Conservation (phyloP, 2,888 invertebrate species). For the Phrixothrix hirtus region DNA sequence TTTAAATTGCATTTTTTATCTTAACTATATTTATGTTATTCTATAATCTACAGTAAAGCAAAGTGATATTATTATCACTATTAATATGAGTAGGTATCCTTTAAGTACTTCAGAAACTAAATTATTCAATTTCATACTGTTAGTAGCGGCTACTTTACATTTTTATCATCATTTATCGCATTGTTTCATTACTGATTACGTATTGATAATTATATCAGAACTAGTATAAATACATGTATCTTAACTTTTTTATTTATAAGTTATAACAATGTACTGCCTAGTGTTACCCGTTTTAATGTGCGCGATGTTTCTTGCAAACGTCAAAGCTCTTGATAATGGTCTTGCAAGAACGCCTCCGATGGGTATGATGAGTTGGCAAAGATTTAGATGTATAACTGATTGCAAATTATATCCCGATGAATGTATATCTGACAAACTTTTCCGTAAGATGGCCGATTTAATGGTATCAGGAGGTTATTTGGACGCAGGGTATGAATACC, state of each 20-base stretch:
- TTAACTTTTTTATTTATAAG: neutral
- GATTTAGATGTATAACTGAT: constrained; percentile 67
- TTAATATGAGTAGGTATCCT: too few relatives aligned
- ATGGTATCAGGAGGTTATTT: constrained; percentile 64
- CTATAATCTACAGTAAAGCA: too few relatives aligned
- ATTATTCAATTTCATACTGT: too few relatives aligned
- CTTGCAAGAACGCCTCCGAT: constrained; percentile 70
- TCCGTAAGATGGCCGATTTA: constrained; percentile 60
- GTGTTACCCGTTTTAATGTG: neutral
- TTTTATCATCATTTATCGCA: neutral
- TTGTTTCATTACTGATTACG: too few relatives aligned
- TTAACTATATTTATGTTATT: too few relatives aligned
- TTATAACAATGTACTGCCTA: neutral
- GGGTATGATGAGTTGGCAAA: constrained; percentile 75
- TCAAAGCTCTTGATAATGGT: constrained; percentile 61
- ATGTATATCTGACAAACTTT: constrained; percentile 64
- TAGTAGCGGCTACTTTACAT: too few relatives aligned
- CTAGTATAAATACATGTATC: too few relatives aligned
- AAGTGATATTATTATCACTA: too few relatives aligned
- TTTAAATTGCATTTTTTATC: too few relatives aligned
- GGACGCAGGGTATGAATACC: constrained; percentile 64
- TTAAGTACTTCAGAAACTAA: too few relatives aligned
- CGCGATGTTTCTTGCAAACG: constrained; percentile 1
- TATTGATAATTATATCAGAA: too few relatives aligned
- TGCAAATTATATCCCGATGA: constrained; percentile 66